A percentile compares a stretch with the other conserved stretches of the same genome.
Conservation (phyloP, 2,113 vertebrate species). For the Dromas ardeola region DNA sequence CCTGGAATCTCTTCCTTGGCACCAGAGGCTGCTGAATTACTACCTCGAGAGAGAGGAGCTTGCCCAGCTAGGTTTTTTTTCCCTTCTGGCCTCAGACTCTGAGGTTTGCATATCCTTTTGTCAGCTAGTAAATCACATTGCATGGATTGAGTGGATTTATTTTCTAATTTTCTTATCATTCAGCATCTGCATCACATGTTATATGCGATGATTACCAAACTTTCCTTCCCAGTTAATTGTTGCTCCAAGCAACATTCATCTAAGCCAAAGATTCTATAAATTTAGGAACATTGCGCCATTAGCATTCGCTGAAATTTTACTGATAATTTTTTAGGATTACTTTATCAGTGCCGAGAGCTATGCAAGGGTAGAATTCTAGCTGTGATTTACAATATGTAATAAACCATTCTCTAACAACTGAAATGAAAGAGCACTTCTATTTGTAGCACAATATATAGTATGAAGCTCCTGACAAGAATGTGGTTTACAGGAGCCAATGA, state of each 20-base stretch:
- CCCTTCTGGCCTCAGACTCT: not conserved
- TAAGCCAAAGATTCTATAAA: not conserved
- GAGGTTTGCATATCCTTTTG: not conserved
- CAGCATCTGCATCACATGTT: not conserved
- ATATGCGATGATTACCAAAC: not conserved
- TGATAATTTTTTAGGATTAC: not conserved
- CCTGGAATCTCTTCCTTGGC: slow-evolving; percentile 55
- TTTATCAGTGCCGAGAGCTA: not conserved
- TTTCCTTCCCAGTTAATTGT: not conserved
- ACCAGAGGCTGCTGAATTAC: not conserved
- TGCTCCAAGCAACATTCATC: not conserved
- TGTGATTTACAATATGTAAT: slow-evolving; percentile 26
- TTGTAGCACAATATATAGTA: not conserved
- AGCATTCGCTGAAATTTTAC: not conserved
- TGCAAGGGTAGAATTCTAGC: not conserved
- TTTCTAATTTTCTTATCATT: not conserved
- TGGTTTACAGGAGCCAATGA: not conserved
- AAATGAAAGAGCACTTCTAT: not conserved
- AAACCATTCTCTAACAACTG: not conserved
- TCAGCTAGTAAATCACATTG: not conserved
- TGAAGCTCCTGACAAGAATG: not conserved
- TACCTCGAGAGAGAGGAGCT: not conserved
- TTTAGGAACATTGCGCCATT: not conserved
- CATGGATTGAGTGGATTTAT: not conserved
- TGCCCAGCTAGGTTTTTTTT: not conserved